Percentiles rank a stretch among this genome's conserved stretches.
phyloP scores from a whole-genome alignment of 2,888 invertebrate species.

The Mycalesis mineus region DNA sequence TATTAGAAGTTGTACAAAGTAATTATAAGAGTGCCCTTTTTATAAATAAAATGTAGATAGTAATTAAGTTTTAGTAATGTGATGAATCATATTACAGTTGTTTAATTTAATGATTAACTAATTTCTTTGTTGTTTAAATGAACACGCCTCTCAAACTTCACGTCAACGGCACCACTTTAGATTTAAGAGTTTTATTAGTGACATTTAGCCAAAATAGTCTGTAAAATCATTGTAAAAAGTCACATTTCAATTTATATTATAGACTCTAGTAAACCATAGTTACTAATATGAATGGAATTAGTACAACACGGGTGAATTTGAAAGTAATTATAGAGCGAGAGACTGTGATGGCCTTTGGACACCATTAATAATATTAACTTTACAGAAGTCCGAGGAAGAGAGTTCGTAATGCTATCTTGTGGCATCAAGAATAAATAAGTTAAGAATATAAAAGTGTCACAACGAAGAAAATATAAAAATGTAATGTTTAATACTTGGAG shows the following conservation, averaged over 20 bases:
- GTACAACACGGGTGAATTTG: slow-evolving; percentile 63
- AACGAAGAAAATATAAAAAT: no score
- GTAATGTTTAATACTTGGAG: no score
- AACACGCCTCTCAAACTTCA: slow-evolving; percentile 26
- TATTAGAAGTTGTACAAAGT: slow-evolving; percentile 67
- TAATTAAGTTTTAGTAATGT: slow-evolving; percentile 24
- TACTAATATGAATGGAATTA: slow-evolving; percentile 59
- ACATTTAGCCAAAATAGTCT: slow-evolving; percentile 76
- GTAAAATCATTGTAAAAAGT: slow-evolving; percentile 67
- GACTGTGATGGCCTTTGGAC: no score
- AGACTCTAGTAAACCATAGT: slow-evolving; percentile 55
- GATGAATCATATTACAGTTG: not conserved
- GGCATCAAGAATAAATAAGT: no score
- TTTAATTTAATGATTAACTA: slow-evolving; percentile 6
- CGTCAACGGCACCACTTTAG: slow-evolving; percentile 71
- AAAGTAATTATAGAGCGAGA: slow-evolving; percentile 12
- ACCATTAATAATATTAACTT: no score
- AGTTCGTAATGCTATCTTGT: no score
- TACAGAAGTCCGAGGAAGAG: no score
- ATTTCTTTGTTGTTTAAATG: slow-evolving; percentile 4
- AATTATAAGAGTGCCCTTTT: slow-evolving; percentile 53
- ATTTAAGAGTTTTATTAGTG: slow-evolving; percentile 65
- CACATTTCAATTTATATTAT: slow-evolving; percentile 58
- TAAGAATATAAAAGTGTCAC: no score
- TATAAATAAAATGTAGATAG: slow-evolving; percentile 60